Evolutionary conservation across 2,888 invertebrate genomes (phyloP).

Genomic region (Prenolepis imparis): DNA sequence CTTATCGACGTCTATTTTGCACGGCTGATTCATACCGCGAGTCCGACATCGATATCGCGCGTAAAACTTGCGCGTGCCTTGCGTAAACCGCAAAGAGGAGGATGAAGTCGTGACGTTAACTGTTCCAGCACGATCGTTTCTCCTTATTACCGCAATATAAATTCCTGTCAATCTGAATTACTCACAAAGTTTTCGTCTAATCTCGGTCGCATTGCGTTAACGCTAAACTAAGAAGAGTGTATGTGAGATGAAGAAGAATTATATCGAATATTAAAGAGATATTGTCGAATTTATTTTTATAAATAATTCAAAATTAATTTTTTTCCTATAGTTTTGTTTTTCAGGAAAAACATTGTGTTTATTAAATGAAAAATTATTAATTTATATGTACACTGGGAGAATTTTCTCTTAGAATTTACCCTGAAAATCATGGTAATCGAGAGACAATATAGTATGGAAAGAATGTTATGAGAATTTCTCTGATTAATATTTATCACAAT

Average conservation of each 20-base stretch:
- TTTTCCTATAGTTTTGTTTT: not conserved
- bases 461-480: too few relatives aligned
- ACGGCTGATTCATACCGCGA: constrained; percentile 72
- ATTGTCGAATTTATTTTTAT: not conserved
- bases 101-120: not conserved
- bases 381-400: not conserved
- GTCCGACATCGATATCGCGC: constrained; percentile 62
- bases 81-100: constrained; percentile 29
- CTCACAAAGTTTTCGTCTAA: not conserved
- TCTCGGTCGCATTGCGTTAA: not conserved
- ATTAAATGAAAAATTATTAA: not conserved
- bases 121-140: not conserved
- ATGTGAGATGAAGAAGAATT: not conserved
- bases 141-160: constrained; percentile 14
- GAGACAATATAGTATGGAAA: too few relatives aligned
- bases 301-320: not conserved
- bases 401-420: too few relatives aligned
- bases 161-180: constrained; percentile 14
- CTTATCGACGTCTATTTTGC: constrained; percentile 72
- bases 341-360: not conserved
- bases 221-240: not conserved
- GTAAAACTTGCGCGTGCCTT: constrained; percentile 49
- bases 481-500: too few relatives aligned
- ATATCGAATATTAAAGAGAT: not conserved
- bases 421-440: too few relatives aligned